Base-by-base conservation (phyloP, 1,140 invertebrate species). In the Dreissena polymorpha region DNA sequence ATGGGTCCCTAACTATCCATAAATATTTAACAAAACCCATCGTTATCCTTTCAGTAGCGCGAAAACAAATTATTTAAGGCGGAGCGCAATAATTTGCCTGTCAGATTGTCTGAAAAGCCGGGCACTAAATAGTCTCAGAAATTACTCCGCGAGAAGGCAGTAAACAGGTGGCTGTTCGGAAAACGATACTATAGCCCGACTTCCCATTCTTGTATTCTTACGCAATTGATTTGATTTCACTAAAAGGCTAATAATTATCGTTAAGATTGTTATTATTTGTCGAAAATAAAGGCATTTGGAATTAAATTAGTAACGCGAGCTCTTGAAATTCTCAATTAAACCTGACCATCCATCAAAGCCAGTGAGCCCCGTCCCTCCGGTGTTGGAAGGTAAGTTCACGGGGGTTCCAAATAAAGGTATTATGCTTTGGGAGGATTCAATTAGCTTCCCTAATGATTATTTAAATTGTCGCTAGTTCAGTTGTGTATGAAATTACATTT, bases 141-240 rank as follows among this genome's bases (percentile, higher is more conserved):
- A 68, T 50, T 27, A 70, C 39, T n/a, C 12, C 10, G 5, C n/a
- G 72, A 60, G 8, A 29, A 21, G 27, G 63, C 63, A 65, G 23
- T 12, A 55, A 64, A 78, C 76, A 78, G 76, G 76, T 78, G 76
- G 64, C 55, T 6, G 16, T 5, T 13, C n/a, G 29, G 64, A 70
- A 29, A 29, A 27, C n/a, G 64, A 78, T 57, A 57, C 12, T 60
- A 60, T 53, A 64, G 29, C 0, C 14, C 23, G 18, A 27, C 39
- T 69, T 57, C 29, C 25, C 49, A 57, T 69, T 67, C 76, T 16
- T 13, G 7, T 78, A 55, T 75, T 29, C 60, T 80, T 71, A 72
- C 65, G 79, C 79, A 82, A 82, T 82, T 74, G 79, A 82, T 82
- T 82, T 67, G 65, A 82, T 82, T 82, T 82, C 79, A 73, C 71